Base-by-base conservation (phyloP, 2,888 invertebrate species). In the Xestia rhomboidea region DNA sequence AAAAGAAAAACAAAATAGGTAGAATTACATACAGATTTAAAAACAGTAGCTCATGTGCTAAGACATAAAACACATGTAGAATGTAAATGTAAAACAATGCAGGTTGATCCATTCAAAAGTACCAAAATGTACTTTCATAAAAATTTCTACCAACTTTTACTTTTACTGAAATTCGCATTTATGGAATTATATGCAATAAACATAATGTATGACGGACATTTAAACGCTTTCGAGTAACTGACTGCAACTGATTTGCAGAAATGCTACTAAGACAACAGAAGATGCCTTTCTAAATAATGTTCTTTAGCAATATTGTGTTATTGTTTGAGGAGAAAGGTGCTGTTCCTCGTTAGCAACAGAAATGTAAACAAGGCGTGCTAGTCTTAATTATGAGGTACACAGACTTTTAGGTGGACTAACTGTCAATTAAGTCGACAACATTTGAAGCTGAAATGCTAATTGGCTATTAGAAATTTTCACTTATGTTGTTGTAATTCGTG, bases 271-370 rank as follows among this genome's bases (percentile, higher is more conserved):
- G 87, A 87, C 85, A 87, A 88, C 76, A 82, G 85, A 76, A 84
- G 84, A 80, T 83, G 88, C 86, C 93, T 94, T 94, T 94, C 94
- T 93, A 93, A 89, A 90, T 89, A 78, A 79, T 88, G 82, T 86
- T 87, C 87, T 87, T 90, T 84, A 87, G 88, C 87, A 87, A 91
- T 91, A 90, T 86, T 88, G 82, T 76, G 74, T 82, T 83, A 90
- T 92, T 93, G 91, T 93, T 93, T 92, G 86, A 92, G 92, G 95
- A 94, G 95, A 96, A 95, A 95, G 95, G 91, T 85, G 87, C 85
- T 89, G 73, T 81, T 83, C 76, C 83, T 79, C 83, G 87, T 89
- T 87, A 90, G 85, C 78, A 79, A 87, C 84, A 83, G 85, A 83
- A 89, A 81, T 80, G 82, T 91, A 87, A 90, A 91, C 80, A 89